Conservation (phyloP, 1,140 invertebrate species). For the Bathynomus jamesi region DNA sequence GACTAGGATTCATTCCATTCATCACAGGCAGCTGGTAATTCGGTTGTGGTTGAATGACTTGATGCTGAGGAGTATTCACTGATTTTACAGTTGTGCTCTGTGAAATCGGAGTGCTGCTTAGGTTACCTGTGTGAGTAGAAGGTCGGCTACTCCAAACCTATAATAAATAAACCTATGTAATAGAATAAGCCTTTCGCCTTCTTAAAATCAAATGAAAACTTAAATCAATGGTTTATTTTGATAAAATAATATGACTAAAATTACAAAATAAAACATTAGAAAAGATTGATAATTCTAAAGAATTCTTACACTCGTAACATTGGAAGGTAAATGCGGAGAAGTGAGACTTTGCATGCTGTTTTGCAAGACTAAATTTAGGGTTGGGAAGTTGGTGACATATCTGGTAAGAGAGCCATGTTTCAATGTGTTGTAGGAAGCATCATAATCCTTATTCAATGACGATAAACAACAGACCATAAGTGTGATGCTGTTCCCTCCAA, state of each 20-base stretch:
- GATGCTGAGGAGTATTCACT: background rate
- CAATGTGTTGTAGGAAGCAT: conserved; percentile 28
- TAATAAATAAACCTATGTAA: background rate
- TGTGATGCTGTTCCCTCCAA: conserved; percentile 34
- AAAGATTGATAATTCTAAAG: conserved; percentile 1
- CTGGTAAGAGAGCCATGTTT: conserved; percentile 30
- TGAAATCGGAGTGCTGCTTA: background rate
- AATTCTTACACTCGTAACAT: conserved; percentile 6
- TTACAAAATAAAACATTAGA: background rate
- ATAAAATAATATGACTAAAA: too few species aligned
- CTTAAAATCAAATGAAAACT: too few species aligned
- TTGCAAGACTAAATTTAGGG: conserved; percentile 26
- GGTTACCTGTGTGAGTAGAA: background rate
- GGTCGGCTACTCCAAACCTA: background rate
- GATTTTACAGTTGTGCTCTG: background rate
- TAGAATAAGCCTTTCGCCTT: background rate
- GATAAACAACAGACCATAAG: conserved; percentile 34
- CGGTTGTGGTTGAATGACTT: background rate
- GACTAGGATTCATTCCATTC: background rate
- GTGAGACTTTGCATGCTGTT: conserved; percentile 19
- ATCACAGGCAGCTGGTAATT: background rate
- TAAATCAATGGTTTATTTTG: too few species aligned
- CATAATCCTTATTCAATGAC: conserved; percentile 24
- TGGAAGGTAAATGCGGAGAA: conserved; percentile 9
- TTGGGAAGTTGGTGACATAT: conserved; percentile 32